These are phyloP conservation scores for Apotomis capreana DNA, from an alignment of 2,888 invertebrate genomes.

Conservation along the genomic window DNA sequence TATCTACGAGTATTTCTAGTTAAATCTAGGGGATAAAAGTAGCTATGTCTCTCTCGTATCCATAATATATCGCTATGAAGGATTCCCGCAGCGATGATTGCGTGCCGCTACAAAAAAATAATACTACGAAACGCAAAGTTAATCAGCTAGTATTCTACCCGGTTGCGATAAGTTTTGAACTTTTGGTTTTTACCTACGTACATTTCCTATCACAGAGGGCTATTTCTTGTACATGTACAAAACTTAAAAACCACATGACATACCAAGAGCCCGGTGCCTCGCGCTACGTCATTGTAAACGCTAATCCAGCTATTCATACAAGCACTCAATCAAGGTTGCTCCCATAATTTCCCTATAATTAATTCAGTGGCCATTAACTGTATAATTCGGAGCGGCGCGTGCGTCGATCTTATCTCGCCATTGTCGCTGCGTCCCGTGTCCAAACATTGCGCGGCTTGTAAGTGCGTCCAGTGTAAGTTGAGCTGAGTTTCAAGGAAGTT, in stretches of 20 bases:
- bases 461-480: constrained; percentile 8
- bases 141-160: too few species aligned
- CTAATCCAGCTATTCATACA: constrained; percentile 20
- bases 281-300: constrained; percentile 13
- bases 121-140: too few species aligned
- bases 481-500: neutral
- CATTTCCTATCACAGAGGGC: too few species aligned
- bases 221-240: neutral
- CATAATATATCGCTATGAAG: too few species aligned
- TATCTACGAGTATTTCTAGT: too few species aligned
- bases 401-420: constrained; percentile 71
- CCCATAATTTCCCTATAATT: constrained; percentile 38
- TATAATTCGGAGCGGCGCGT: constrained; percentile 59
- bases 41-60: too few species aligned
- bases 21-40: too few species aligned
- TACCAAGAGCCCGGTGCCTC: neutral
- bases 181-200: too few species aligned
- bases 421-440: constrained; percentile 67
- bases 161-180: too few species aligned
- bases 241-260: neutral
- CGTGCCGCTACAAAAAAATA: too few species aligned
- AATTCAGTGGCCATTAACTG: constrained; percentile 39
- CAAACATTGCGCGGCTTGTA: constrained; percentile 62
- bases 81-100: too few species aligned
- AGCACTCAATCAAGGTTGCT: constrained; percentile 37